A percentile compares a stretch with the other conserved stretches of the same genome.
phyloP scores from a whole-genome alignment of 2,113 vertebrate genomes.

The Neolamprologus modestus region DNA sequence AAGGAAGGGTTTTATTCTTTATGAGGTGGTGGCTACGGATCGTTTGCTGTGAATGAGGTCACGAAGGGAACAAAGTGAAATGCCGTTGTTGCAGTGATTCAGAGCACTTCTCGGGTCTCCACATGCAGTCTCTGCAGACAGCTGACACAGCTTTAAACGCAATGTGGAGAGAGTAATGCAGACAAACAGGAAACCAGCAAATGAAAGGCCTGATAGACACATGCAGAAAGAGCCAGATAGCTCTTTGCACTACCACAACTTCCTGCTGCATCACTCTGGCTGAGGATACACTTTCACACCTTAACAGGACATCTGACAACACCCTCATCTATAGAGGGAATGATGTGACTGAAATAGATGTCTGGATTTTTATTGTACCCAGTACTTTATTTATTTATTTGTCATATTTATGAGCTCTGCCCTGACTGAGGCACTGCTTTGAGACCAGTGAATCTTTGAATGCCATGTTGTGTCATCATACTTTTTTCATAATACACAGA shows the following conservation, averaged over 20 bases:
- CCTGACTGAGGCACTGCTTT: not conserved
- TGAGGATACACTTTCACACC: slow-evolving; percentile 39
- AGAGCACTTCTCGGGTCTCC: not conserved
- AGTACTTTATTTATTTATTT: not conserved
- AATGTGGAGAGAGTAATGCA: not conserved
- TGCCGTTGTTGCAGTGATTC: not conserved
- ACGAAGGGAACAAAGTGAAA: not conserved
- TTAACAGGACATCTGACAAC: slow-evolving; percentile 49
- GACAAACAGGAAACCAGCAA: slow-evolving; percentile 11
- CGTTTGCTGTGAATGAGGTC: slow-evolving; percentile 14
- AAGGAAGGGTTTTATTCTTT: not conserved
- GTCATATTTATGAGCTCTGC: not conserved
- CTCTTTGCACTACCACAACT: not conserved
- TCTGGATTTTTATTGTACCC: not conserved
- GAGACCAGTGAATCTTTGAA: not conserved
- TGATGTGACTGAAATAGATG: slow-evolving; percentile 10
- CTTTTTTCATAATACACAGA: not conserved
- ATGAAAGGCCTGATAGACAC: not conserved
- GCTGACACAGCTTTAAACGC: not conserved
- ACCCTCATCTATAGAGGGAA: not conserved
- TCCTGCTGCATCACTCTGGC: slow-evolving; percentile 31
- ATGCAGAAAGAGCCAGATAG: not conserved
- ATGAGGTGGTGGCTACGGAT: not conserved
- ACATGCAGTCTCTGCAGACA: not conserved
- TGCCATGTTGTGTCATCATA: not conserved